Conservation (phyloP, 2,888 invertebrate species). For the Meghimatium bilineatum region DNA sequence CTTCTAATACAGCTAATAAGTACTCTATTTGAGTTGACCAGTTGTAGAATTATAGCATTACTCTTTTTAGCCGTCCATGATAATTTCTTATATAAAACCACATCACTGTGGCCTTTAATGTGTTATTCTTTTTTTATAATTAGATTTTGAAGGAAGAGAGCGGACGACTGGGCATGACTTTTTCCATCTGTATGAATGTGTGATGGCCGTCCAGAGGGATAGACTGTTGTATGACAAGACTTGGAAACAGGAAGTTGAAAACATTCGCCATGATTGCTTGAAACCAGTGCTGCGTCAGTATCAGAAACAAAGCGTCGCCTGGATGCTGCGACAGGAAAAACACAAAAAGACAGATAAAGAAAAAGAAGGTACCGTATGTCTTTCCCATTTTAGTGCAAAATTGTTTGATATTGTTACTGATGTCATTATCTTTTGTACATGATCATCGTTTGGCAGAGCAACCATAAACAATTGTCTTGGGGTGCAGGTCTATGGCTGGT, state of each 20-base stretch:
- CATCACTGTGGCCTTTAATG: not conserved
- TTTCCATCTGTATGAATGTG: slow-evolving; percentile 69
- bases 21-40: no score
- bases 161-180: slow-evolving; percentile 67
- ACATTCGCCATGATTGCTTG: slow-evolving; percentile 74
- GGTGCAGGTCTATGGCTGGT: no score
- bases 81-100: no score
- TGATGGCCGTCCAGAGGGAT: slow-evolving; percentile 65
- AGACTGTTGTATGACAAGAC: slow-evolving; percentile 10
- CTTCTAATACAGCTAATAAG: no score
- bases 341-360: not conserved
- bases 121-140: not conserved
- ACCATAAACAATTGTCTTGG: no score
- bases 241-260: slow-evolving; percentile 41
- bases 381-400: no score
- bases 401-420: no score
- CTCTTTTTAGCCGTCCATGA: no score
- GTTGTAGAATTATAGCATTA: no score
- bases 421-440: no score
- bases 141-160: slow-evolving; percentile 34
- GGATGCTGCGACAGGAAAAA: slow-evolving; percentile 83
- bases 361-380: slow-evolving; percentile 1
- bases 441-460: no score
- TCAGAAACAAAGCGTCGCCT: slow-evolving; percentile 83
- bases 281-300: slow-evolving; percentile 82